Conservation (phyloP, 2,797 vertebrate species). For the Muraenolepis orangiensis region DNA sequence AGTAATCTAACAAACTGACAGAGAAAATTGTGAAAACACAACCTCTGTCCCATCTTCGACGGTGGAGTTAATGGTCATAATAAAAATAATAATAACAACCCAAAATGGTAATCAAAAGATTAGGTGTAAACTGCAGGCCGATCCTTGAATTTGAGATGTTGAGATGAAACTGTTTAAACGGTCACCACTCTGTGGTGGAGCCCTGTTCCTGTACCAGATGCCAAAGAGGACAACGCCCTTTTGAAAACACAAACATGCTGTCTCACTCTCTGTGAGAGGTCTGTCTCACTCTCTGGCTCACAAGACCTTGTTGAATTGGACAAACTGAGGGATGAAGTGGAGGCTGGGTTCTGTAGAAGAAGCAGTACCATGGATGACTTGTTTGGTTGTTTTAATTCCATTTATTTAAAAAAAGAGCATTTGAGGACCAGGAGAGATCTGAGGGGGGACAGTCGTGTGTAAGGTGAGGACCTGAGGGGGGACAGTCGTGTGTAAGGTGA, state of each 20-base stretch:
- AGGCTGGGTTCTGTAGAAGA: background rate
- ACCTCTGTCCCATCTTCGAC: no score
- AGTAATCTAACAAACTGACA: no score
- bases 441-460: no score
- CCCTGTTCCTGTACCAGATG: slow-evolving; percentile 15
- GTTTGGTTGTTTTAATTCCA: no score
- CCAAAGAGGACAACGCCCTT: background rate
- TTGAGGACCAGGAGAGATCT: no score
- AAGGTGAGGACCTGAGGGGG: background rate
- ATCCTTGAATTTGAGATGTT: background rate
- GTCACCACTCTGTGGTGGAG: slow-evolving; percentile 4
- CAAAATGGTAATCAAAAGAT: background rate
- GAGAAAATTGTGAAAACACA: no score
- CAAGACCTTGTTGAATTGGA: background rate
- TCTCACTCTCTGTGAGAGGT: background rate
- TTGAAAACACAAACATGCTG: background rate
- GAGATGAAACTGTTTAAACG: background rate
- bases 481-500: background rate
- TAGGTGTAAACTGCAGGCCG: background rate
- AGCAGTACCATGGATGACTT: no score
- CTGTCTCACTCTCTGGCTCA: background rate
- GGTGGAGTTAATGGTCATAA: no score
- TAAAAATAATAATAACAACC: background rate
- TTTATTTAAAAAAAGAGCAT: no score
- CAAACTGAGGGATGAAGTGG: background rate